Base-by-base conservation (phyloP, 2,113 vertebrate genomes). In the Pyxicephalus adspersus region DNA sequence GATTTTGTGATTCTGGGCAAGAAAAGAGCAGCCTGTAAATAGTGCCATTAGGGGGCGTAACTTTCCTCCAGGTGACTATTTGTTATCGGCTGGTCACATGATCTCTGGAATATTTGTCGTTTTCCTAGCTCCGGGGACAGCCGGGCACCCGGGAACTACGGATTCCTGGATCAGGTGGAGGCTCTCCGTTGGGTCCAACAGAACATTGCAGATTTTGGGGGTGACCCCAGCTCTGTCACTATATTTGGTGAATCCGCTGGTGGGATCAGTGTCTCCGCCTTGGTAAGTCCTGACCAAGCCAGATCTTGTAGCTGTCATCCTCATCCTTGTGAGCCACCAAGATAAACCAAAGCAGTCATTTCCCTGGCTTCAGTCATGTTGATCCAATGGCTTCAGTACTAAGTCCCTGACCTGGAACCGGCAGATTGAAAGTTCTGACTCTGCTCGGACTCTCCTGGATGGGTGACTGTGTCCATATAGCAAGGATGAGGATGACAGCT, bases 171-270 rank as follows among this genome's bases (percentile, higher is more conserved):
- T 84, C 97, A 98, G 88, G 73, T 98, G 16, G 89, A 94, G 5
- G 95, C 95, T 2, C 92, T 98, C 77, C 91, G 0, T 11, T 98
- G 95, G 96, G 83, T 95, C 73, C 94, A 95, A 85, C 86, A 95
- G 83, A 95, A 98, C 81, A 96, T 97, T 45, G 80, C 88, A 23
- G 87, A 87, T 84, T 98, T 98, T 84, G 95, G 96, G 85, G 96
- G 96, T 68, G 85, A 97, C 84, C 92, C 95, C 34, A 83, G 81
- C 77, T 93, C 85, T 0, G 94, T 98, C 22, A 98, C 96, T 11
- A 91, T 98, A 31, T 92, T 92, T 86, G 97, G 97, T 31, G 91
- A 95, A 83, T 98, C 96, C 66, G 94, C 96, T 17, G 96, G 96
- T 84, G 94, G 88, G 76, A 0, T 90, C 29, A 96, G 96, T 2